These are phyloP conservation scores for Pyrgus malvae DNA, from an alignment of 2,888 invertebrate species.

Conservation along the genomic window DNA sequence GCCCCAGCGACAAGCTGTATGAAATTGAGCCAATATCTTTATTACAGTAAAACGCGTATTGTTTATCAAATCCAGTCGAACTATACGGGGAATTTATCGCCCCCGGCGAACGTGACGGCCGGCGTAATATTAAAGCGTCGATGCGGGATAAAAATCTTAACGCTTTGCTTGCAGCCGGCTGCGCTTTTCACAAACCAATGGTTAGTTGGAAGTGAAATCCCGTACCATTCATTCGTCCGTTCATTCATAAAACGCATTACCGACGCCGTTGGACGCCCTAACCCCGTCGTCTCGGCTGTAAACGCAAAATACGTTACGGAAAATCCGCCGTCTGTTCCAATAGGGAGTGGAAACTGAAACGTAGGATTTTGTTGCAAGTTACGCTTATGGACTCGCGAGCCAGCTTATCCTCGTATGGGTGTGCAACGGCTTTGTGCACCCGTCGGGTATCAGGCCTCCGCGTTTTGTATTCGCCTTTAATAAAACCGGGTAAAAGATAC, in stretches of 20 bases:
- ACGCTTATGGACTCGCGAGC: constrained; percentile 55
- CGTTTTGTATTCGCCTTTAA: constrained; percentile 59
- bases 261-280: constrained; percentile 49
- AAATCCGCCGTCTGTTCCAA: constrained; percentile 58
- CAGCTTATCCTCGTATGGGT: constrained; percentile 53
- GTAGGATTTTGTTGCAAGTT: constrained; percentile 67
- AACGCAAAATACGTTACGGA: constrained; percentile 63
- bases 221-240: constrained; percentile 67
- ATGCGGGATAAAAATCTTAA: constrained; percentile 31
- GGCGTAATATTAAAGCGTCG: constrained; percentile 15
- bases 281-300: constrained; percentile 53
- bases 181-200: constrained; percentile 60
- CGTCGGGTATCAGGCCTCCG: constrained; percentile 46
- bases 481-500: constrained; percentile 48
- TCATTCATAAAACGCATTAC: constrained; percentile 78
- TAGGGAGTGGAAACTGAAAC: constrained; percentile 63
- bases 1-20: constrained; percentile 36
- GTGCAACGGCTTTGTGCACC: constrained; percentile 55
- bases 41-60: constrained; percentile 36
- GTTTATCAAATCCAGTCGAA: constrained; percentile 36
- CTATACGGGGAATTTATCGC: constrained; percentile 46
- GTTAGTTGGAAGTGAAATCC: constrained; percentile 70
- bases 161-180: constrained; percentile 38
- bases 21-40: constrained; percentile 48
- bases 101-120: constrained; percentile 34